Conservation (phyloP, 2,113 vertebrate species). For the Leptosomus discolor region DNA sequence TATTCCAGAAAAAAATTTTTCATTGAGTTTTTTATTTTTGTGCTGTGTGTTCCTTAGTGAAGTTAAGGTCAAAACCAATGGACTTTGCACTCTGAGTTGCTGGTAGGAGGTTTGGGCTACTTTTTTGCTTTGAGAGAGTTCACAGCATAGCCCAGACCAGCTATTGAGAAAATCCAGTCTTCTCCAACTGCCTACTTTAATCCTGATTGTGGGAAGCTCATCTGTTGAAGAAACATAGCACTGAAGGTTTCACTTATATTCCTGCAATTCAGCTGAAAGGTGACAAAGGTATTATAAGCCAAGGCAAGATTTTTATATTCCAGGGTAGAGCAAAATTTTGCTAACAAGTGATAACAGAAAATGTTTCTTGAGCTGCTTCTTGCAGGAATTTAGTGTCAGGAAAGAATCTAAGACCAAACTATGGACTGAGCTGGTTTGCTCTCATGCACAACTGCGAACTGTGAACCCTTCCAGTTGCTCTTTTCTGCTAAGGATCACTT, state of each 20-base stretch:
- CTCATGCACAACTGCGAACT: background rate
- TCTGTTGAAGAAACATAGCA: background rate
- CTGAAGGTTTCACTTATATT: background rate
- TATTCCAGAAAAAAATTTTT: background rate
- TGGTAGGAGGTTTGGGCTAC: background rate
- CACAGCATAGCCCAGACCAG: background rate
- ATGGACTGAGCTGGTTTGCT: background rate
- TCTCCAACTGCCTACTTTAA: background rate
- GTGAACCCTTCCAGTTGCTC: background rate
- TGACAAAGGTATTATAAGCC: background rate
- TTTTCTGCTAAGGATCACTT: background rate
- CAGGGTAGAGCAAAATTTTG: background rate
- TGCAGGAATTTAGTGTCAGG: background rate
- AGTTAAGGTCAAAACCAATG: background rate
- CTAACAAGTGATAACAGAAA: background rate
- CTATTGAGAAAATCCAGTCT: background rate
- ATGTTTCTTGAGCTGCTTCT: background rate
- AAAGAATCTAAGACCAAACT: background rate
- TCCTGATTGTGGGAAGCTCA: background rate
- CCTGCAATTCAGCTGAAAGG: background rate
- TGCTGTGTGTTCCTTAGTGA: background rate
- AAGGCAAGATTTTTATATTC: background rate
- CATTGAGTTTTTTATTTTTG: background rate
- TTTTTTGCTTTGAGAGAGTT: background rate
- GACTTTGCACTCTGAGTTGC: background rate